Conservation (phyloP, 1,140 invertebrate genomes). For the Diorhabda elongata region DNA sequence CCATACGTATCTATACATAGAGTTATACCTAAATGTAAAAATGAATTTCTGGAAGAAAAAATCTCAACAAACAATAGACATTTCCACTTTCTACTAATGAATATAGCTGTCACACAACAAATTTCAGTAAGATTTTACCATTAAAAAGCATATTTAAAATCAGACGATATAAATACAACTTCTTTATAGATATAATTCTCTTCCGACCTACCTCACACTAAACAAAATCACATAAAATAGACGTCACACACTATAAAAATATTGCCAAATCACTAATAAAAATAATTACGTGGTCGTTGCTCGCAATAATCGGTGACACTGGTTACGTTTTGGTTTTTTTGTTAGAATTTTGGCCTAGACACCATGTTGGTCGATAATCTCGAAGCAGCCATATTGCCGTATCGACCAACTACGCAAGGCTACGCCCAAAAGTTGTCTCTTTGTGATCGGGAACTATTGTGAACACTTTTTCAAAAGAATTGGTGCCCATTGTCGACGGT, state of each 20-base stretch:
- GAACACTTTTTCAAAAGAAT: conserved; percentile 15
- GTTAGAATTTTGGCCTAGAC: conserved; percentile 25
- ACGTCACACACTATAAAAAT: conserved; percentile 19
- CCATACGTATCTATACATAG: too few species aligned
- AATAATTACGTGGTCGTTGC: conserved; percentile 23
- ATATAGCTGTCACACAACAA: too few species aligned
- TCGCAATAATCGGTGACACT: conserved; percentile 29
- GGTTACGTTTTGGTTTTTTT: conserved; percentile 26
- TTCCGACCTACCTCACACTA: conserved; percentile 31
- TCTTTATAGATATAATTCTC: conserved; percentile 23
- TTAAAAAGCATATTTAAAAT: not conserved
- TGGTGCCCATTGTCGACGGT: conserved; percentile 4
- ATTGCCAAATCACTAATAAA: conserved; percentile 16
- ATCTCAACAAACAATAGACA: too few species aligned
- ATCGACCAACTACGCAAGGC: conserved; percentile 33
- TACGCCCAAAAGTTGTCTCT: conserved; percentile 31
- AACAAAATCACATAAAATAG: conserved; percentile 18
- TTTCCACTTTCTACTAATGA: too few species aligned
- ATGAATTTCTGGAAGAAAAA: too few species aligned
- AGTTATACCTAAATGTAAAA: too few species aligned
- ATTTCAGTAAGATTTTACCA: too few species aligned
- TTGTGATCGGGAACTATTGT: conserved; percentile 31
- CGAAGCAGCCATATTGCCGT: conserved; percentile 31
- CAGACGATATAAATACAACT: conserved; percentile 5
- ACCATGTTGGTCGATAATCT: conserved; percentile 27